phyloP scores from a whole-genome alignment of 2,113 vertebrate genomes.

The Sphyrna mokarran region DNA sequence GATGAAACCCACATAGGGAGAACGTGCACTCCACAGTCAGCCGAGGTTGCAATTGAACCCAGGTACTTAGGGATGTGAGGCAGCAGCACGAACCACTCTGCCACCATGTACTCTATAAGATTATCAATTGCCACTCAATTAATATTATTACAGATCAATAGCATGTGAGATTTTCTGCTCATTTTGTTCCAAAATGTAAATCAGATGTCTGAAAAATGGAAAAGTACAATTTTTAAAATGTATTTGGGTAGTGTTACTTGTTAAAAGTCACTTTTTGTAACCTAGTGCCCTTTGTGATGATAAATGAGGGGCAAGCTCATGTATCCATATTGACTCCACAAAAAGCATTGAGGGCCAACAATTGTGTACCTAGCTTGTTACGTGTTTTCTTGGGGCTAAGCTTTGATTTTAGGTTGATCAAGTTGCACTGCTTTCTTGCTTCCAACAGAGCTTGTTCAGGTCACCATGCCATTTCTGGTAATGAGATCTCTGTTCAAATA shows the following conservation, averaged over 20 bases:
- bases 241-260: neutral
- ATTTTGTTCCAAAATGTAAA: neutral
- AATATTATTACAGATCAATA: neutral
- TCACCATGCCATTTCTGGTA: neutral
- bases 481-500: too few species aligned
- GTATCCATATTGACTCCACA: neutral
- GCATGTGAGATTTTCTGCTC: neutral
- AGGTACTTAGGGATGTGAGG: too few species aligned
- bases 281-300: neutral
- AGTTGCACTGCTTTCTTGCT: neutral
- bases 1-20: too few species aligned
- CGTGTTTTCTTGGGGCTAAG: neutral
- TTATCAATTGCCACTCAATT: too few species aligned
- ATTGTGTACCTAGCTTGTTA: too few species aligned
- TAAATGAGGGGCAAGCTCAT: neutral
- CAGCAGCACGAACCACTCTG: too few species aligned
- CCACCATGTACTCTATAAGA: too few species aligned
- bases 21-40: too few species aligned
- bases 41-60: too few species aligned
- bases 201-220: neutral
- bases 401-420: neutral
- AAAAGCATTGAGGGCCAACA: neutral
- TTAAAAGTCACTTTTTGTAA: neutral
- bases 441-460: neutral
- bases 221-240: neutral